phyloP scores from a whole-genome alignment of 2,797 vertebrate species.

The Bovichtus variegatus region DNA sequence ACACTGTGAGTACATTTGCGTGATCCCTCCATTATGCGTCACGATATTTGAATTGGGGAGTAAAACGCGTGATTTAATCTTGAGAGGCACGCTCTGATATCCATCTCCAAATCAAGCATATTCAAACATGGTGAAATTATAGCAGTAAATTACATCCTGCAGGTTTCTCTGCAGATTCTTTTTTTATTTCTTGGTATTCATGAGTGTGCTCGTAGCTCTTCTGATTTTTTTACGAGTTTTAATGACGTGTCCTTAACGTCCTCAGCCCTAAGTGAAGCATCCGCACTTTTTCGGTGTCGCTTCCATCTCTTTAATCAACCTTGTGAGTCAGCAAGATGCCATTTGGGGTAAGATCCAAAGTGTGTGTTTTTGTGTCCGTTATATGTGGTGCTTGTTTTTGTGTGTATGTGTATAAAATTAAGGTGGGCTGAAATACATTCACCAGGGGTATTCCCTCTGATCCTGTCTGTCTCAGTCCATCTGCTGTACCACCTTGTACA shows the following conservation, averaged over 20 bases:
- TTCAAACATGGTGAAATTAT: slow-evolving; percentile 67
- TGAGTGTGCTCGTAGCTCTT: slow-evolving; percentile 57
- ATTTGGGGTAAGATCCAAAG: slow-evolving; percentile 24
- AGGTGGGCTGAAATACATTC: slow-evolving; percentile 63
- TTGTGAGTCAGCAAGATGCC: slow-evolving; percentile 59
- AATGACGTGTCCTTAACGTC: slow-evolving; percentile 61
- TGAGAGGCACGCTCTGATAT: slow-evolving; percentile 57
- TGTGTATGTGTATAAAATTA: slow-evolving; percentile 48
- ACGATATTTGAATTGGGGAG: slow-evolving; percentile 47
- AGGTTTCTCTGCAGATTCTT: slow-evolving; percentile 33
- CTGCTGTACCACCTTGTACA: slow-evolving; percentile 66
- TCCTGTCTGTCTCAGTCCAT: slow-evolving; percentile 70
- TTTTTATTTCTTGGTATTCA: slow-evolving; percentile 43
- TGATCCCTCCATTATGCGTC: slow-evolving; percentile 38
- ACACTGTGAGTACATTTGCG: slow-evolving; percentile 30
- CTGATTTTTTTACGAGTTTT: slow-evolving; percentile 64
- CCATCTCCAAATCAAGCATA: slow-evolving; percentile 73
- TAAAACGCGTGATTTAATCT: slow-evolving; percentile 65
- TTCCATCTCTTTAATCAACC: slow-evolving; percentile 68
- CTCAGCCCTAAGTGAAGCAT: slow-evolving; percentile 62
- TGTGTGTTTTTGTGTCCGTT: background rate
- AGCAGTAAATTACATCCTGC: slow-evolving; percentile 60
- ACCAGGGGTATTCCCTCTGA: slow-evolving; percentile 67
- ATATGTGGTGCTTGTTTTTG: slow-evolving; percentile 1
- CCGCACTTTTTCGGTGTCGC: slow-evolving; percentile 55